Conservation (phyloP, 2,797 vertebrate species). For the Pseudochirops corinnae region DNA sequence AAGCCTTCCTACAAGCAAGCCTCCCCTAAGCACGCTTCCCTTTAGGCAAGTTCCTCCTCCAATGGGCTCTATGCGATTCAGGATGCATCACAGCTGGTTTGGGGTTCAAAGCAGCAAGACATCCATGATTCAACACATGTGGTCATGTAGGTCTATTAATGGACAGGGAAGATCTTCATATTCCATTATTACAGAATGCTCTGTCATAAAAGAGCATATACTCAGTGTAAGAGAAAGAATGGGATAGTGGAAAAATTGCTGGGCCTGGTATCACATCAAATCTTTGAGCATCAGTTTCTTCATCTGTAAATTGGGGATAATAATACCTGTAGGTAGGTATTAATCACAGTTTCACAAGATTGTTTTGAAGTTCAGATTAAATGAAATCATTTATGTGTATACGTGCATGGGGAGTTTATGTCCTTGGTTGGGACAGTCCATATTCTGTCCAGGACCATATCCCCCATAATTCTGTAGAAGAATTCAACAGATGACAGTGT, state of each 20-base stretch:
- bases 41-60: too few species aligned
- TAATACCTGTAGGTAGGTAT: not conserved
- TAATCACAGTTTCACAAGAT: not conserved
- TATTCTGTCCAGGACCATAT: not conserved
- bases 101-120: too few species aligned
- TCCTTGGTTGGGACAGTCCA: not conserved
- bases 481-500: not conserved
- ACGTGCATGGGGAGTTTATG: not conserved
- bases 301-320: not conserved
- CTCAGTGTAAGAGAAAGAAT: not conserved
- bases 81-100: too few species aligned
- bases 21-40: too few species aligned
- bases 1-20: too few species aligned
- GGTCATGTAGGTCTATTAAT: too few species aligned
- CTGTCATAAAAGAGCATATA: not conserved
- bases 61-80: too few species aligned
- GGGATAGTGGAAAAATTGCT: not conserved
- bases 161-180: too few species aligned
- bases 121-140: too few species aligned
- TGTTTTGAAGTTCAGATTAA: not conserved
- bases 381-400: not conserved
- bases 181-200: not conserved
- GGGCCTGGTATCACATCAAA: not conserved
- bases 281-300: not conserved
- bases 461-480: not conserved